Evolutionary conservation across 2,888 invertebrate species (phyloP), one percentile per base, ranked within the genome.

Genomic region (Beris morrisii): DNA sequence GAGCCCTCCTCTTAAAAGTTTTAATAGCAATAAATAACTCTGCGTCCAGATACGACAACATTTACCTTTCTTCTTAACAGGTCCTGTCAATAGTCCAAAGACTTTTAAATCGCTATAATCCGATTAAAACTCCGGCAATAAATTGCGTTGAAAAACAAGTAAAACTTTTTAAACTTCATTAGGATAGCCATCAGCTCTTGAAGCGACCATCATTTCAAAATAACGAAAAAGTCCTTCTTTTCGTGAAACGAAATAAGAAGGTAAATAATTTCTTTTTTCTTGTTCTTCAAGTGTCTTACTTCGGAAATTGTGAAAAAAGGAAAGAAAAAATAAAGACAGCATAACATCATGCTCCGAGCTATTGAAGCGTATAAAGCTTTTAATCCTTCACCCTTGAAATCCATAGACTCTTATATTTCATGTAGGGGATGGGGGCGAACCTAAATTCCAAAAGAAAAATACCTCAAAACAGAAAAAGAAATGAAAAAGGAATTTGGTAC

Each of bases 81-180:
- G 22, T 22, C 22, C 22, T 22, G 22, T 22, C 22, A 22, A 22
- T 22, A 22, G 22, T 22, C 22, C 22, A 38, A 9, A 38, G 9
- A 38, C 38, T 38, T 38, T 38, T 5, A 38, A 38, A 38, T 38
- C 38, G 5, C 38, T 9, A 7, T 38, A 38, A 38, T 38, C 38
- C 38, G 22, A 38, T 38, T 38, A 5, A 7, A 7, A 9, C 38
- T 38, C 5, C 38, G 38, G 38, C 11, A n/a, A 11, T n/a, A 31
- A 54, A 54, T 45, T 32, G 22, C 44, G 15, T 28, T 44, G 44
- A 57, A 57, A 44, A 12, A 56, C 55, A 43, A 56, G 43, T 3
- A 44, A 57, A 57, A 44, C 11, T 57, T 57, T 22, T 44, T 44
- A 57, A 57, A 57, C 57, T 57, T 28, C 44, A 57, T 57, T 44